phyloP scores from a whole-genome alignment of 2,113 vertebrate species.

The Pelvicachromis taeniatus region DNA sequence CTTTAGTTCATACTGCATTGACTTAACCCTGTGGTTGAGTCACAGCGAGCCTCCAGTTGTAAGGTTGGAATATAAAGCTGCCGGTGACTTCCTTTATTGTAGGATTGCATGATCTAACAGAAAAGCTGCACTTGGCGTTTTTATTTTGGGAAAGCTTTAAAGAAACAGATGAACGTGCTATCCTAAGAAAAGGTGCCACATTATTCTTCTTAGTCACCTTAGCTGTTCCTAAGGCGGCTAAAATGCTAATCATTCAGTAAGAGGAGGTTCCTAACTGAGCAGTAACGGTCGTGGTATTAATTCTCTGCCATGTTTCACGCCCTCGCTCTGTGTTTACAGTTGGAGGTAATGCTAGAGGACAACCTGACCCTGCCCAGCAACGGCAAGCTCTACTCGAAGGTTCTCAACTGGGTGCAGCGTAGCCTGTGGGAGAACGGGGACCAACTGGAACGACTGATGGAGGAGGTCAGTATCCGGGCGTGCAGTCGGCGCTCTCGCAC shows the following conservation, averaged over 20 bases:
- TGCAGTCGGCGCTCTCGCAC: not conserved
- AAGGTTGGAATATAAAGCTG: not conserved
- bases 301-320: not conserved
- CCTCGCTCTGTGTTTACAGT: conserved; percentile 68
- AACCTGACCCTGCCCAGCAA: conserved; percentile 93
- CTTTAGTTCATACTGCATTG: not conserved
- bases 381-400: conserved; percentile 96
- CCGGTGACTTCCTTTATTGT: not conserved
- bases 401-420: conserved; percentile 98
- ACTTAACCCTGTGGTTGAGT: not conserved
- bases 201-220: too few species aligned
- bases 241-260: not conserved
- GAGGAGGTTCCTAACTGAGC: not conserved
- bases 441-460: conserved; percentile 92
- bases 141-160: not conserved
- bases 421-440: conserved; percentile 97
- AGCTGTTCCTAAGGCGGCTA: rapidly evolving
- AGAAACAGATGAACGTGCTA: not conserved
- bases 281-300: not conserved
- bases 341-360: conserved; percentile 98
- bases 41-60: rapidly evolving
- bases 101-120: not conserved
- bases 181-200: too few species aligned
- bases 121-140: not conserved
- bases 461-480: conserved; percentile 88